phyloP scores from a whole-genome alignment of 2,113 vertebrate genomes.

The Ovibos moschatus region DNA sequence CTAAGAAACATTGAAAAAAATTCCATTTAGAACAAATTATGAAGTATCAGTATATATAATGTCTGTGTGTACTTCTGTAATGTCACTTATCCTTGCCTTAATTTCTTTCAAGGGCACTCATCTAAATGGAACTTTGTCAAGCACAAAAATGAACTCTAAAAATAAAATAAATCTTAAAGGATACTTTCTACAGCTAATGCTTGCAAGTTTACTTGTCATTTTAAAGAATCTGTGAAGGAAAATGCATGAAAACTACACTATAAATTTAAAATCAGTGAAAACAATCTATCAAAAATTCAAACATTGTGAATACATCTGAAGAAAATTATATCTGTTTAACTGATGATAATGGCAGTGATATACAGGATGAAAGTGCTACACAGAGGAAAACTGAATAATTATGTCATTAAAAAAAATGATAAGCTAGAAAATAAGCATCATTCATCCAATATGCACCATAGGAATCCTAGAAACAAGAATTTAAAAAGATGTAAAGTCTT shows the following conservation, averaged over 20 bases:
- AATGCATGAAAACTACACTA: not conserved
- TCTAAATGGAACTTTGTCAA: not conserved
- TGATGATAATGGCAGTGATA: not conserved
- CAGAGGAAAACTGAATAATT: not conserved
- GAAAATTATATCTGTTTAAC: slow-evolving; percentile 14
- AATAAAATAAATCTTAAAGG: not conserved
- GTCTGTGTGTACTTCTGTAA: not conserved
- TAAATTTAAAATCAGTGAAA: not conserved
- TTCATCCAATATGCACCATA: not conserved
- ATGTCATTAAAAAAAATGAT: not conserved
- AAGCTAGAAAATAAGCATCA: slow-evolving; percentile 18
- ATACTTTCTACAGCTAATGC: not conserved
- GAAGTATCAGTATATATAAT: not conserved
- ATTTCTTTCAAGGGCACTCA: not conserved
- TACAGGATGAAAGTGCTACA: not conserved
- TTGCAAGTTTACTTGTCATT: not conserved
- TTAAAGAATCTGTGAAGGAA: not conserved
- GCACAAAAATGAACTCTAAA: not conserved
- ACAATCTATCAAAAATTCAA: not conserved
- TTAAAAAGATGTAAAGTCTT: not conserved
- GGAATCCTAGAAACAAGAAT: not conserved
- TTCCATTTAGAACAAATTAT: not conserved
- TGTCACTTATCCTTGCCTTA: not conserved
- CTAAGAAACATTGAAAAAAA: not conserved
- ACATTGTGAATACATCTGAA: not conserved